These are phyloP conservation scores for Coreius guichenoti DNA, from an alignment of 2,797 vertebrate genomes.

Conservation along the genomic window DNA sequence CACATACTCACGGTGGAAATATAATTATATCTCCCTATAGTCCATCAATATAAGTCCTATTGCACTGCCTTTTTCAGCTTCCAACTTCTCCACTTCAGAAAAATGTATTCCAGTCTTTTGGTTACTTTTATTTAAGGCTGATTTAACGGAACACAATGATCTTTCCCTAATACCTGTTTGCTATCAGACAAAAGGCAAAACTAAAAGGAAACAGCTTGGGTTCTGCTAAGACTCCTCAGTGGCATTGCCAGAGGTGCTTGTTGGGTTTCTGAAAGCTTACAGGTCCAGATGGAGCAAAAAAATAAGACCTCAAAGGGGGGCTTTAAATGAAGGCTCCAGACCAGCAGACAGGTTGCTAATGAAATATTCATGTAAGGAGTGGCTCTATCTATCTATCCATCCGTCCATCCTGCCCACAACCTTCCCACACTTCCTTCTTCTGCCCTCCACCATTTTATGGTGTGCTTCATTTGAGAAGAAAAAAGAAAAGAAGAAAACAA, in stretches of 20 bases:
- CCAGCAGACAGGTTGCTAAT: constrained; percentile 70
- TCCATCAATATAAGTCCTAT: background rate
- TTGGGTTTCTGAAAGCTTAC: constrained; percentile 58
- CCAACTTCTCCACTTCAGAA: constrained; percentile 17
- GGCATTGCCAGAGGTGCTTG: constrained; percentile 65
- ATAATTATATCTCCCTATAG: background rate
- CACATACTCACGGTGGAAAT: background rate
- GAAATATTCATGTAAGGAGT: constrained; percentile 69
- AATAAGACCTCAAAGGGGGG: constrained; percentile 62
- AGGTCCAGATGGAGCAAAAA: constrained; percentile 64
- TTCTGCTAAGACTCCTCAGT: constrained; percentile 52
- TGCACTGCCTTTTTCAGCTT: background rate
- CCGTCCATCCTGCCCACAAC: constrained; percentile 42
- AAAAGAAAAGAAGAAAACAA: constrained; percentile 47
- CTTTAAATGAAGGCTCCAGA: constrained; percentile 63
- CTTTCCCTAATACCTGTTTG: constrained; percentile 36
- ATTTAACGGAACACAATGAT: constrained; percentile 32
- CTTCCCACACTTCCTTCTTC: constrained; percentile 51
- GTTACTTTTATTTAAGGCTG: constrained; percentile 29
- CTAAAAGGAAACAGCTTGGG: constrained; percentile 52
- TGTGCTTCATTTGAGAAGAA: constrained; percentile 22
- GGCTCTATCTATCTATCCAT: constrained; percentile 56
- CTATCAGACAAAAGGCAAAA: constrained; percentile 45
- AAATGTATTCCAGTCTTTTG: constrained; percentile 2
- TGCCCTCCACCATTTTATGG: constrained; percentile 43